Conservation (phyloP, 2,113 vertebrate species). For the Lophius piscatorius region DNA sequence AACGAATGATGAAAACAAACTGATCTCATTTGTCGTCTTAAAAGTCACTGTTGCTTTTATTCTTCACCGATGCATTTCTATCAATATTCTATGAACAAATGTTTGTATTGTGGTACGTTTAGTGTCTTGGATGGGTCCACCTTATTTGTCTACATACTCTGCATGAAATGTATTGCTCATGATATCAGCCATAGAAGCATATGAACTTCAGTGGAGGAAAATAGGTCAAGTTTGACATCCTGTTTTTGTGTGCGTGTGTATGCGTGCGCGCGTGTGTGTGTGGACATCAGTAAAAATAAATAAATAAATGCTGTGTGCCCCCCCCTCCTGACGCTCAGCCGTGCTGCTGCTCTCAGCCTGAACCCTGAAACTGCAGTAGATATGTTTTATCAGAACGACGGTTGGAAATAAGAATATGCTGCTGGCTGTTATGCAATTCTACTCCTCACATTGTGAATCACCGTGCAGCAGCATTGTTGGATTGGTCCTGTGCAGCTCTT, state of each 20-base stretch:
- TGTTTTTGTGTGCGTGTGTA: conserved; percentile 12
- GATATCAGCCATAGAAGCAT: conserved; percentile 1
- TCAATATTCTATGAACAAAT: no score
- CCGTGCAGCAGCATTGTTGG: conserved; percentile 54
- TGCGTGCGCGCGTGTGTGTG: background rate
- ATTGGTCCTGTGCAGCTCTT: conserved; percentile 63
- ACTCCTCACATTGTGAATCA: conserved; percentile 66
- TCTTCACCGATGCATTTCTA: background rate
- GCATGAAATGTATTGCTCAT: background rate
- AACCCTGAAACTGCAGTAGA: conserved; percentile 22
- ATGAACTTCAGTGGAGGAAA: conserved; percentile 37
- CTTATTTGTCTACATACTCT: no score
- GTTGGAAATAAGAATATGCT: conserved; percentile 41
- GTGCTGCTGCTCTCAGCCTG: conserved; percentile 17
- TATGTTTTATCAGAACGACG: conserved; percentile 27
- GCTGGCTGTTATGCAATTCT: conserved; percentile 69
- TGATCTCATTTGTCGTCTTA: conserved; percentile 71
- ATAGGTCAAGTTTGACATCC: conserved; percentile 64
- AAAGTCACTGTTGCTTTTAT: background rate
- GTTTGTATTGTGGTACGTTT: no score
- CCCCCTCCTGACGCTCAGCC: conserved; percentile 19
- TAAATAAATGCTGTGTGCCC: no score
- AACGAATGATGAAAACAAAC: conserved; percentile 54
- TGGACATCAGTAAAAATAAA: conserved; percentile 16
- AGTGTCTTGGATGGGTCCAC: no score